These are phyloP conservation scores for Bombus ignitus DNA, from an alignment of 1,140 invertebrate species.

Conservation along the genomic window DNA sequence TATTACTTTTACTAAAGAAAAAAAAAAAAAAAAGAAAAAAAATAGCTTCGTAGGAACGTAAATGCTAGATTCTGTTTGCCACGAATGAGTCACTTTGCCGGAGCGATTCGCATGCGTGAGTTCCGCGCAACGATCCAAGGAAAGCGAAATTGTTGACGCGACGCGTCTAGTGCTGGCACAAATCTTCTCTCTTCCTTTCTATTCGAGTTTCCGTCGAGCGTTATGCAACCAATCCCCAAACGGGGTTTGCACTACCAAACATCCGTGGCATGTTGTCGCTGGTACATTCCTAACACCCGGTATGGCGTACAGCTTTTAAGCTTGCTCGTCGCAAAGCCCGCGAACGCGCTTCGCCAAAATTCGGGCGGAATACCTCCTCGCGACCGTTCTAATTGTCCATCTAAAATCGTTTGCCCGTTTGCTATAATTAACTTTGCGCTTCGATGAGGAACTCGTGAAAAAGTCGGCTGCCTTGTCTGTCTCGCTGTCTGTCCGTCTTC, in stretches of 20 bases:
- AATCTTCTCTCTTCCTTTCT: constrained; percentile 70
- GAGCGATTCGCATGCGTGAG: background rate
- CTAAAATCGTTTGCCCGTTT: constrained; percentile 29
- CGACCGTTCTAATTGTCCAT: constrained; percentile 33
- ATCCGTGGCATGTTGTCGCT: constrained; percentile 73
- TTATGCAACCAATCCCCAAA: constrained; percentile 76
- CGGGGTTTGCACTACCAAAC: constrained; percentile 76
- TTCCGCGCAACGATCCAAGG: background rate
- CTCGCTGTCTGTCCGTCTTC: background rate
- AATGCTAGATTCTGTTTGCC: background rate
- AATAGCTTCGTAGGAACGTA: background rate
- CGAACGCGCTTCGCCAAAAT: constrained; percentile 40
- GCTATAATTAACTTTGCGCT: constrained; percentile 19
- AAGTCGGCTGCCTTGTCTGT: background rate
- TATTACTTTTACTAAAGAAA: background rate
- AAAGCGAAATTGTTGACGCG: constrained; percentile 54
- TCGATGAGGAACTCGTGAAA: background rate
- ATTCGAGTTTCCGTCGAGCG: constrained; percentile 71
- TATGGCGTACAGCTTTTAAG: constrained; percentile 54
- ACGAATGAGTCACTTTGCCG: background rate
- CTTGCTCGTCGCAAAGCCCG: constrained; percentile 17
- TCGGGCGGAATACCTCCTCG: constrained; percentile 13
- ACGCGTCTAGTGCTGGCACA: constrained; percentile 71
- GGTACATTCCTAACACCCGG: constrained; percentile 70
- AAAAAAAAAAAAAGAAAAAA: background rate